Conservation (phyloP, 2,888 invertebrate species). For the Epiblema foenella region DNA sequence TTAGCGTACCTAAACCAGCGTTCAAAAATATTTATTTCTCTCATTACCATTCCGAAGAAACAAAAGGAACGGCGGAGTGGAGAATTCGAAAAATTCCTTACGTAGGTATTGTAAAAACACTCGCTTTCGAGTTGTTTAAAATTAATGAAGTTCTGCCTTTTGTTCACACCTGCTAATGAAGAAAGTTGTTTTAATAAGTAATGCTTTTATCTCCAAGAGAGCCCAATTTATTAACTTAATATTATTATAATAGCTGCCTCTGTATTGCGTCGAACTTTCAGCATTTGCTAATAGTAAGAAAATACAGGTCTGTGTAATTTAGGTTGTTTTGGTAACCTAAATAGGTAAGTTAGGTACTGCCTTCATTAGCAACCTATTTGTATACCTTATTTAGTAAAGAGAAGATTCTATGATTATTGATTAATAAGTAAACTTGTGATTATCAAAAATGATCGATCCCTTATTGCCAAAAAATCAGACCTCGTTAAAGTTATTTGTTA, state of each 20-base stretch:
- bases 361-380: too few relatives aligned
- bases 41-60: slow-evolving; percentile 34
- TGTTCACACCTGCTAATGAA: slow-evolving; percentile 45
- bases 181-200: slow-evolving; percentile 42
- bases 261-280: slow-evolving; percentile 9
- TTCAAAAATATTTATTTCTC: slow-evolving; percentile 18
- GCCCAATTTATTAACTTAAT: slow-evolving; percentile 37
- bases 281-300: neutral
- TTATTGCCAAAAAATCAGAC: too few relatives aligned
- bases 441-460: too few relatives aligned
- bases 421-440: too few relatives aligned
- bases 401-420: too few relatives aligned
- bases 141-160: slow-evolving; percentile 42
- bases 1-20: neutral
- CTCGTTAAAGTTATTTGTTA: too few relatives aligned
- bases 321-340: neutral
- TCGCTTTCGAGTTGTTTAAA: slow-evolving; percentile 41
- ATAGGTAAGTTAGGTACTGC: neutral
- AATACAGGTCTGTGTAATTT: neutral
- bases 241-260: slow-evolving; percentile 31
- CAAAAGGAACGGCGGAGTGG: slow-evolving; percentile 21
- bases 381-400: too few relatives aligned
- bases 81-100: slow-evolving; percentile 37
- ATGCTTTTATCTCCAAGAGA: slow-evolving; percentile 28
- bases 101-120: slow-evolving; percentile 42